These are phyloP conservation scores for Fistularia commersonii DNA, from an alignment of 2,797 vertebrate species.

Conservation along the genomic window DNA sequence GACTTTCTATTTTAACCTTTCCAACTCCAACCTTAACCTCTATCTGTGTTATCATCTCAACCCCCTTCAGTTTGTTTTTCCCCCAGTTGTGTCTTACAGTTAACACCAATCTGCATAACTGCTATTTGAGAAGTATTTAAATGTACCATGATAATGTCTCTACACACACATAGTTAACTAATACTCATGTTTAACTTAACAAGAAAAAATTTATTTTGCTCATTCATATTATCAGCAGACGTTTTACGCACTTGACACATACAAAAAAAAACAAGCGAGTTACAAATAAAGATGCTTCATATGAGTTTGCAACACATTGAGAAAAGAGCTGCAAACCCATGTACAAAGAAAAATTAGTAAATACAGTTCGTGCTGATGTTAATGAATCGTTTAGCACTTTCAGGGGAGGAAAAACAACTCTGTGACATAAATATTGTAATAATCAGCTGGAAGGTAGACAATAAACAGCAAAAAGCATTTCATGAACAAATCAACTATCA, in stretches of 20 bases:
- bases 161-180: not conserved
- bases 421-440: conserved; percentile 54
- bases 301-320: conserved; percentile 22
- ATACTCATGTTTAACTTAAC: not conserved
- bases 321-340: conserved; percentile 31
- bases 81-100: too few relatives aligned
- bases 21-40: conserved; percentile 55
- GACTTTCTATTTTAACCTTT: too few relatives aligned
- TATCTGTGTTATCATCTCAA: conserved; percentile 46
- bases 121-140: not conserved
- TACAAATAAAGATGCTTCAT: conserved; percentile 18
- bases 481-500: too few relatives aligned
- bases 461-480: conserved; percentile 14
- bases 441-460: conserved; percentile 37
- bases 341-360: conserved; percentile 32
- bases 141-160: conserved; percentile 10
- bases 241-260: conserved; percentile 12
- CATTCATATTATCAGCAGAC: conserved; percentile 38
- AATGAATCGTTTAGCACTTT: conserved; percentile 28
- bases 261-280: conserved; percentile 13
- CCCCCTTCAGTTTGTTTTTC: conserved; percentile 3
- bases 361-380: conserved; percentile 22
- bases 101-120: too few relatives aligned
- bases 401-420: conserved; percentile 31
- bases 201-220: conserved; percentile 62